Evolutionary conservation across 2,888 invertebrate genomes (phyloP).

Genomic region (Meghimatium bilineatum): DNA sequence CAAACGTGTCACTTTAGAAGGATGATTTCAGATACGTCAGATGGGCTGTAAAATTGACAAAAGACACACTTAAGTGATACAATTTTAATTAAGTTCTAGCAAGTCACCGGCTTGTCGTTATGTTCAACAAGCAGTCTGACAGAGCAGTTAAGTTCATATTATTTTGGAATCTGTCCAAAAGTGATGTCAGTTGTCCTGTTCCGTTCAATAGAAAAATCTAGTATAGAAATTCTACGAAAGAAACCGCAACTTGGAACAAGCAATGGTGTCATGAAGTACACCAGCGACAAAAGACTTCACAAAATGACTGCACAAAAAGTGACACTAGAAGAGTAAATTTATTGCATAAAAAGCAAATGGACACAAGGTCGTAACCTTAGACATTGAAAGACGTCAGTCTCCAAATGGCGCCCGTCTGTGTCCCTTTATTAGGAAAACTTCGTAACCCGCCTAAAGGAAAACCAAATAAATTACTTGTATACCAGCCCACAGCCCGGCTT

Average conservation of each 20-base stretch:
- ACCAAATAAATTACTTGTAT: neutral
- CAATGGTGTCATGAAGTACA: neutral
- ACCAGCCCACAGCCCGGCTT: neutral
- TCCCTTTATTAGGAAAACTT: neutral
- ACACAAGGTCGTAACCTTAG: neutral
- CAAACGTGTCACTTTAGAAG: too few relatives aligned
- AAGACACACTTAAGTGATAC: too few relatives aligned
- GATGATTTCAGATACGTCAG: too few relatives aligned
- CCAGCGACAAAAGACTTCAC: neutral
- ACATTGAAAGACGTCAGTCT: neutral
- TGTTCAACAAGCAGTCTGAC: too few relatives aligned
- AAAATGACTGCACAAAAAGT: conserved; percentile 14
- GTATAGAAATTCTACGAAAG: neutral
- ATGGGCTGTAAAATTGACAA: too few relatives aligned
- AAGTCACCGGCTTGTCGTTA: too few relatives aligned
- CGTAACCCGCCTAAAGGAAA: neutral
- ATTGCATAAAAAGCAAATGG: neutral
- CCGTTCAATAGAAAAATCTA: neutral
- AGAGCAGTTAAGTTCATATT: neutral
- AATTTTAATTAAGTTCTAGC: too few relatives aligned
- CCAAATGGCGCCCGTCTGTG: conserved; percentile 7
- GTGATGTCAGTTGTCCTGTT: neutral
- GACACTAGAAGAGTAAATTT: neutral
- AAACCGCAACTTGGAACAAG: neutral
- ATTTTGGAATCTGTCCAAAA: neutral